Evolutionary conservation across 2,888 invertebrate genomes (phyloP), one percentile per base, ranked within the genome.

Genomic region (Phania funesta): DNA sequence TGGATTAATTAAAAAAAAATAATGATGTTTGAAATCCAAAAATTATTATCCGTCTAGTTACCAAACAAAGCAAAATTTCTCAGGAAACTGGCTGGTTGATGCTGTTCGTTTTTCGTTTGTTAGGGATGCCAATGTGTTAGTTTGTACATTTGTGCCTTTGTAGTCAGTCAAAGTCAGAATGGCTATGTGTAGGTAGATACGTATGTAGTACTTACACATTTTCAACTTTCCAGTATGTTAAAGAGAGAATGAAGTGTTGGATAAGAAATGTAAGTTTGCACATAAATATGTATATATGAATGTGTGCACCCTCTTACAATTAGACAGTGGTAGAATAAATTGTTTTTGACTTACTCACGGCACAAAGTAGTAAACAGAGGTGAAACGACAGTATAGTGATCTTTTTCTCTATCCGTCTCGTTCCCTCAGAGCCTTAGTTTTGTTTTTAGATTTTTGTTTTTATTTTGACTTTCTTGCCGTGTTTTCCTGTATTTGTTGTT

Each of bases 1-100:
- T 65, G 18, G 44, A 64, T 18, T 35, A 11, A 9, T 35, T 46
- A 56, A 26, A n/a, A 35, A 44, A 74, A 73, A 44, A 64, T 26
- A 29, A 65, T 35, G 56, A 38, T 56, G 2, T 16, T n/a, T 64
- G 32, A 54, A 46, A 13, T 35, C 52, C 22, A 46, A 54, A 64
- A 74, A 64, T 60, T 62, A 64, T 56, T 46, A 35, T 56, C 65
- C 74, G 64, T 65, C 65, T 56, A 46, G 24, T 26, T 18, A 56
- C 74, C 46, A 48, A 64, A 56, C 56, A 65, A 74, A 54, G 35
- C 64, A 38, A 74, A 74, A 35, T 74, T 65, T 65, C 74, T 74
- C 46, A 74, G 35, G 65, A 74, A 65, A 74, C 74, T 74, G 54
- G n/a, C 38, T 52, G 24, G 13, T 48, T 46, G 56, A 65, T 65